Conservation (phyloP, 35 echinoderm and acorn worm genomes). For the Ophioderma brevispina region DNA sequence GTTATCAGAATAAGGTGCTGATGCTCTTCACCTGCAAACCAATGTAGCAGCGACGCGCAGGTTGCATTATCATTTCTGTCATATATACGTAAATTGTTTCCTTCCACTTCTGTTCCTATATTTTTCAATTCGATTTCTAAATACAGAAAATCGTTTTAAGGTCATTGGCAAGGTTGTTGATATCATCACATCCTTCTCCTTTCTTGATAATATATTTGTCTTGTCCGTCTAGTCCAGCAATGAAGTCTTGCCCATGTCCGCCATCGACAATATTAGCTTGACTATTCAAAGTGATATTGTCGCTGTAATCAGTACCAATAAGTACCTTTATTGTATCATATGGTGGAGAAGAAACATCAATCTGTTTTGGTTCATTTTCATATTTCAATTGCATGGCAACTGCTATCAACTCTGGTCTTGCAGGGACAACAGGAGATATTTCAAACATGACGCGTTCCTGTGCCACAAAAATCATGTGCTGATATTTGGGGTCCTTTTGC, state of each 20-base stretch:
- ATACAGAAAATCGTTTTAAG: background rate
- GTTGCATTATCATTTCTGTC: background rate
- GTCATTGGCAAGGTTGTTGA: conserved; percentile 42
- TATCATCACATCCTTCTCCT: conserved; percentile 14
- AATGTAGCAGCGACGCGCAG: conserved; percentile 2
- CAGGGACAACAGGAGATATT: no score
- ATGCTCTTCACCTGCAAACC: conserved; percentile 21
- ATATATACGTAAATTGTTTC: no score
- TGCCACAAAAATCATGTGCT: no score
- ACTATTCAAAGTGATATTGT: conserved; percentile 27
- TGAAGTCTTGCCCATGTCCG: conserved; percentile 36
- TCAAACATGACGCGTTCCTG: no score
- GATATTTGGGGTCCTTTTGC: no score
- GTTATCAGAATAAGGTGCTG: conserved; percentile 16
- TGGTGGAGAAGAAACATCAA: no score
- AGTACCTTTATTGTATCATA: no score
- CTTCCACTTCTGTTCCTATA: conserved; percentile 1
- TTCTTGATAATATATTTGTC: conserved; percentile 30
- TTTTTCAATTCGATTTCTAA: background rate
- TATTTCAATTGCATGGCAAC: no score
- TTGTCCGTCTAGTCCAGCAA: conserved; percentile 34
- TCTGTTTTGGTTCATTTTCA: no score
- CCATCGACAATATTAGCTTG: conserved; percentile 18
- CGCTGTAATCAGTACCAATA: no score
- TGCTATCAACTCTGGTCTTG: no score